Evolutionary conservation across 1,140 invertebrate genomes (phyloP).

Genomic region (Heliconius hewitsoni): DNA sequence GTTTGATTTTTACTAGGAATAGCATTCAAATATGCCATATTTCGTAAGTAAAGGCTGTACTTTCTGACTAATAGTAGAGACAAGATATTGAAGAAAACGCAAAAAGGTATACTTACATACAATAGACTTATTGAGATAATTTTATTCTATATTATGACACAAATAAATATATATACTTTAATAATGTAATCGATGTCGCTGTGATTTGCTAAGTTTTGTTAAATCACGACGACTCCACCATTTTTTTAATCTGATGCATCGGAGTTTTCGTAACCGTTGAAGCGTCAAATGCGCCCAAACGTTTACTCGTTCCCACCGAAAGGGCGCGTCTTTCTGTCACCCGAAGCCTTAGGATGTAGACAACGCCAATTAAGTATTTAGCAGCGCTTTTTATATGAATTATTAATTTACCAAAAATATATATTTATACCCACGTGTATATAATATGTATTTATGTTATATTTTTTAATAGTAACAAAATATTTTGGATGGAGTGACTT

Average conservation of each 20-base stretch:
- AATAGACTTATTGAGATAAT: too few species aligned
- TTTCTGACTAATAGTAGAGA: too few species aligned
- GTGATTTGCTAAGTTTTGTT: background rate
- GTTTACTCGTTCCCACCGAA: slow-evolving; percentile 68
- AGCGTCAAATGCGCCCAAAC: slow-evolving; percentile 66
- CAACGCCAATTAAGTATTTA: slow-evolving; percentile 47
- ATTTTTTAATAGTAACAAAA: background rate
- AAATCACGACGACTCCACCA: slow-evolving; percentile 42
- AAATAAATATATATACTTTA: background rate
- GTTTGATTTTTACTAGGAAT: too few species aligned
- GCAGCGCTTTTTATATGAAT: background rate
- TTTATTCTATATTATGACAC: too few species aligned
- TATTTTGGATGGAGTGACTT: background rate
- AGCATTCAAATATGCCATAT: too few species aligned
- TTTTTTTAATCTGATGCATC: slow-evolving; percentile 37
- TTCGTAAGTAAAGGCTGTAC: too few species aligned
- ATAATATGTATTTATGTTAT: background rate
- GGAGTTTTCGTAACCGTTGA: slow-evolving; percentile 68
- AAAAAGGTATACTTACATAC: too few species aligned
- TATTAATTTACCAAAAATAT: background rate
- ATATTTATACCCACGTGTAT: background rate
- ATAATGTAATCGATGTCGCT: background rate
- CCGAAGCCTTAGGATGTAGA: slow-evolving; percentile 61
- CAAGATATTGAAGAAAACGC: too few species aligned
- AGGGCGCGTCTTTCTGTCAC: slow-evolving; percentile 50